Evolutionary conservation across 2,797 vertebrate genomes (phyloP).

Genomic region (Ctenopoma kingsleyae): DNA sequence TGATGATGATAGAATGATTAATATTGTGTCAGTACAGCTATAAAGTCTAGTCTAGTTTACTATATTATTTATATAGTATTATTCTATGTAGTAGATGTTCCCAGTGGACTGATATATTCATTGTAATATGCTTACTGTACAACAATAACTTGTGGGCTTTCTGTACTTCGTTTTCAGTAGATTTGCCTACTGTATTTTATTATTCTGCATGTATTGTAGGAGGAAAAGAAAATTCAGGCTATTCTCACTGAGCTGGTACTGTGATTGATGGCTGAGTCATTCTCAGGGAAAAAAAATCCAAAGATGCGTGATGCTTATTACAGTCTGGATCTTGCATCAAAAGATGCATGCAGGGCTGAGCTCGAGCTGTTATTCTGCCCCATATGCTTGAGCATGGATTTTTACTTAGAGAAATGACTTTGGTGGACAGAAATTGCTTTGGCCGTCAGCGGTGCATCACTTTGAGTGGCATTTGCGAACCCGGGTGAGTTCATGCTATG

Average conservation of each 20-base stretch:
- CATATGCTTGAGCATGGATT: conserved; percentile 40
- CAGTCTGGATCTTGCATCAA: conserved; percentile 36
- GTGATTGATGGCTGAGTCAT: conserved; percentile 66
- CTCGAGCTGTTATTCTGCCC: conserved; percentile 8
- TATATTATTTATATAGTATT: background rate
- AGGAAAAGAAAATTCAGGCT: conserved; percentile 7
- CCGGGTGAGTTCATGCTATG: conserved; percentile 68
- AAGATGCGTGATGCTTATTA: conserved; percentile 43
- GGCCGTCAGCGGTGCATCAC: conserved; percentile 48
- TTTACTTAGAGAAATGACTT: conserved; percentile 56
- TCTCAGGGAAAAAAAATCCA: conserved; percentile 31
- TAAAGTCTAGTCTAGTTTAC: background rate
- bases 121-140: background rate
- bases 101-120: background rate
- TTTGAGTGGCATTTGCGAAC: conserved; percentile 69
- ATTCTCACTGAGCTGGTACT: conserved; percentile 17
- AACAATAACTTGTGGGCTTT: conserved; percentile 4
- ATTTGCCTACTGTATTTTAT: background rate
- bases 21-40: background rate
- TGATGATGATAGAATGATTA: background rate
- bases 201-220: conserved; percentile 10
- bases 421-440: conserved; percentile 46
- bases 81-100: background rate
- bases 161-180: conserved; percentile 1
- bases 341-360: background rate